Base-by-base conservation (phyloP, 2,113 vertebrate genomes). In the Ploceus nigricollis region DNA sequence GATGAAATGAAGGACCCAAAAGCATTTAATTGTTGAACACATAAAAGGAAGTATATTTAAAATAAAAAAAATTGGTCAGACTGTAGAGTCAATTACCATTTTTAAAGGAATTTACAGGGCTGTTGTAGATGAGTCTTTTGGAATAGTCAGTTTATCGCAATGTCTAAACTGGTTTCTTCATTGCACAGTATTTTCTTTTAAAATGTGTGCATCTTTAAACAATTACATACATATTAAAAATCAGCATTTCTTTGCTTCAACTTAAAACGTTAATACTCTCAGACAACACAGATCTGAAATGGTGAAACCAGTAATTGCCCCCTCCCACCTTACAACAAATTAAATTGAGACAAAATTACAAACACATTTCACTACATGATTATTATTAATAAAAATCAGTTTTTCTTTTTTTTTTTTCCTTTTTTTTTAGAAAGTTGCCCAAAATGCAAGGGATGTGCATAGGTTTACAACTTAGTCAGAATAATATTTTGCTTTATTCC, bases 21-120 rank as follows among this genome's bases (percentile, higher is more conserved):
- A 97, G 53, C 98, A 86, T 93, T 98, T 95, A 97, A 97, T 98
- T 98, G 98, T 98, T 99, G 98, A 99, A 99, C 99, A 99, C 99
- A 98, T 99, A 98, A 99, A 99, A 99, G 98, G 98, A 99, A 99
- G 98, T 99, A 98, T 99, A 99, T 99, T 98, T 98, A 97, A 98
- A 98, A 98, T 96, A 96, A 97, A 97, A 98, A 98, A 99, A 99
- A 98, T 98, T 98, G 98, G 98, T 99, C 98, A 99, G 98, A 99
- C 98, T 98, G 98, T 98, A 98, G 98, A 98, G 97, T 98, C 98
- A 98, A 97, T 98, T 98, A 98, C 97, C 97, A 97, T 98, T 98
- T 98, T 97, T 98, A 98, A 95, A 98, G 98, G 98, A 98, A 98
- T 99, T 99, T 98, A 99, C 99, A 99, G 98, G 98, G 98, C 98